phyloP scores from a whole-genome alignment of 2,797 vertebrate genomes.

The Harpagifer antarcticus region DNA sequence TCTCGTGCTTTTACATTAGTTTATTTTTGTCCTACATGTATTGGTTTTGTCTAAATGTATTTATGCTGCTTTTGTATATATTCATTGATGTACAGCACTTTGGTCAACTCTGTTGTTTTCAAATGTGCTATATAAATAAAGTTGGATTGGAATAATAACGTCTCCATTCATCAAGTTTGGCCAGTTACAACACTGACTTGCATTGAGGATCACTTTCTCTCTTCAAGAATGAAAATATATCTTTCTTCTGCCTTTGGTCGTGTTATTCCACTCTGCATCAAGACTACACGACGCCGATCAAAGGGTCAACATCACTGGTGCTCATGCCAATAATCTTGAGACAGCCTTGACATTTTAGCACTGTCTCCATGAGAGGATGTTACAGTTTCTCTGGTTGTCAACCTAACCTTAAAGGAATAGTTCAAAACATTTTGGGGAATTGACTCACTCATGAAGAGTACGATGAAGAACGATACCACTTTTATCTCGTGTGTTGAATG shows the following conservation, averaged over 20 bases:
- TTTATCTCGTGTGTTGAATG: constrained; percentile 1
- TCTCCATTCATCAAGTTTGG: constrained; percentile 46
- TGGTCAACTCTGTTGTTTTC: too few species aligned
- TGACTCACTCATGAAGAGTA: not conserved
- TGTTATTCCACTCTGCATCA: constrained; percentile 23
- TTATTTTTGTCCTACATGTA: too few species aligned
- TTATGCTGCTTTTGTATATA: too few species aligned
- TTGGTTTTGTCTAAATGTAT: too few species aligned
- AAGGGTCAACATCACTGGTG: constrained; percentile 25
- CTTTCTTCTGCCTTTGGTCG: constrained; percentile 1
- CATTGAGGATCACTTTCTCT: constrained; percentile 1
- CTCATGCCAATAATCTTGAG: constrained; percentile 19
- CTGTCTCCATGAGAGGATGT: constrained; percentile 19
- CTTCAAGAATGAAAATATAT: constrained; percentile 21
- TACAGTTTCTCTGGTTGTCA: constrained; percentile 5
- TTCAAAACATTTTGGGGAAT: constrained; percentile 3
- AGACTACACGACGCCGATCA: constrained; percentile 15
- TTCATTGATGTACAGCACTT: too few species aligned
- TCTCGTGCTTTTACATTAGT: too few species aligned
- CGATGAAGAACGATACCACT: not conserved
- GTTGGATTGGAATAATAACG: constrained; percentile 19
- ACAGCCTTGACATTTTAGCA: constrained; percentile 28
- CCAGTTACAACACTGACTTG: constrained; percentile 13
- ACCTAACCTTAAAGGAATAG: not conserved
- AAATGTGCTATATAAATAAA: too few species aligned